Base-by-base conservation (phyloP, 2,113 vertebrate genomes). In the Sorex araneus region DNA sequence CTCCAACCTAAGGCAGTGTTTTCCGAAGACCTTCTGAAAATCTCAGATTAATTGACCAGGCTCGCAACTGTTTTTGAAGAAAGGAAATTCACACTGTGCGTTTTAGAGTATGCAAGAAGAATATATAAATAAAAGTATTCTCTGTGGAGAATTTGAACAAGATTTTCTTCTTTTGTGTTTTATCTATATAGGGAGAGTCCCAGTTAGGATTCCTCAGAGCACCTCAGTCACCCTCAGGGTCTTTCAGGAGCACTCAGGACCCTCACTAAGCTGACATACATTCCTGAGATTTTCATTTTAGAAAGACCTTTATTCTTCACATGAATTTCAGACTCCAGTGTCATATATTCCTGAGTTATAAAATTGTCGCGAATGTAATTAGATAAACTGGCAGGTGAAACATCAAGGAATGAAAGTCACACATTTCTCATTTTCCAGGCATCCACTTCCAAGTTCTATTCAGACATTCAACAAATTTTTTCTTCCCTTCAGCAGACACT, bases 81-180 rank as follows among this genome's bases (percentile, higher is more conserved):
- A 96, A 94, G 80, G 63, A 87, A 97, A 94, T 95, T 94, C 67
- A 94, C 73, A 95, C 69, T 92, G 36, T 95, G 60, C 80, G 7
- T 94, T 96, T 97, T 97, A 95, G 90, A 96, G 77, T 93, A 89
- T 96, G 95, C 89, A 96, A 97, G 95, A 96, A 80, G 87, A 97
- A 92, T 91, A 95, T 90, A 93, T 79, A 85, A 94, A 97, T 95
- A 70, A 4, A 92, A 85, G 95, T 97, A 94, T 84, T 96, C 87
- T 95, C 89, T 74, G 82, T 87, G 80, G 89, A 97, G 96, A 96
- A 93, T 95, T 97, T 96, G 86, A 95, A 93, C 86, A 81, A 81
- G 90, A 18, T 94, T 78, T 69, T 87, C 93, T 95, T 86, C 87
- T 27, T 94, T 87, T 94, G 27, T 95, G 81, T 89, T 96, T 96